Base-by-base conservation (phyloP, 1,140 invertebrate genomes). In the Muscidifurax raptorellus region DNA sequence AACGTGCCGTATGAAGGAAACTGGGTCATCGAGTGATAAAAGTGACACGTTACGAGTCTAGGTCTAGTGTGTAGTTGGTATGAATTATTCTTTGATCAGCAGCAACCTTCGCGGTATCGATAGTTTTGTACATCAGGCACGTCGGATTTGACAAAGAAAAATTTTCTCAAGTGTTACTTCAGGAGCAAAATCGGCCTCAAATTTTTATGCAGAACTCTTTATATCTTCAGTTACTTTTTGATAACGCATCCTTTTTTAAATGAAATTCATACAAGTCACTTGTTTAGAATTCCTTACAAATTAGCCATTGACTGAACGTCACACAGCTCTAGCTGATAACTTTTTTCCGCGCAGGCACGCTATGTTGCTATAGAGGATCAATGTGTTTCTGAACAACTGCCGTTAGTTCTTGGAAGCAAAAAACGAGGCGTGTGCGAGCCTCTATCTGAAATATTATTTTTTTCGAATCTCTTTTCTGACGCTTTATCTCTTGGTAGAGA, bases 381-480 rank as follows among this genome's bases (percentile, higher is more conserved):
- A n/a, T 59, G 15, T 80, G 71, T 74, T n/a, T n/a, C 66, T 22
- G 77, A 59, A 83, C 77, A 74, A 77, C 69, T 80, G 59, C 25
- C 74, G 76, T 74, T 25, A 52, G 80, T 86, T 80, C 69, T 72
- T 59, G 72, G 74, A 66, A 77, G 40, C 22, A 72, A 27, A 52
- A 72, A 59, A 82, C 80, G 74, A 27, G 18, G 1, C 22, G 80
- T 9, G 27, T 15, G 1, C 7, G 12, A 64, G 22, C 28, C 69
- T 81, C 72, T 81, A 74, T 81, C 69, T 59, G 7, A 2, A 59
- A 59, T 32, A 52, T 72, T 32, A 71, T 44, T 47, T 30, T 25
- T 47, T 44, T 12, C 67, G 18, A 69, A 69, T 30, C 67, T 69
- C 66, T 30, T 80, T 67, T 27, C 13, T 32, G 18, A 2, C 25